Percentiles rank a stretch among this genome's conserved stretches.
phyloP scores from a whole-genome alignment of 1,140 invertebrate species.

The Drosophila cardini region DNA sequence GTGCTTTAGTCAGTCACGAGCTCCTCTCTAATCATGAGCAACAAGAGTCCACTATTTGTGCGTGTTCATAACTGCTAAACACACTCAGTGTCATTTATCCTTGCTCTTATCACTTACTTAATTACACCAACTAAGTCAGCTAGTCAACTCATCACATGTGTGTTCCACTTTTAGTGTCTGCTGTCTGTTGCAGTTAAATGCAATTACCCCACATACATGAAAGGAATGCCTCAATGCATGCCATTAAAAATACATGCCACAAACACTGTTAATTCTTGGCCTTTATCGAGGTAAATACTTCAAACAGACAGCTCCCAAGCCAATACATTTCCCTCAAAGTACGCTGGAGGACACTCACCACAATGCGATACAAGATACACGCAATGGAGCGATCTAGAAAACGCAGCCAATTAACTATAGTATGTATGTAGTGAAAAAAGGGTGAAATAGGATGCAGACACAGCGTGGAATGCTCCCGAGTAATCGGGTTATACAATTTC shows the following conservation, averaged over 20 bases:
- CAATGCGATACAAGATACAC: constrained; percentile 13
- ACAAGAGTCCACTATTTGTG: constrained; percentile 2
- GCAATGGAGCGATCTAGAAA: constrained; percentile 29
- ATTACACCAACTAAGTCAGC: constrained; percentile 36
- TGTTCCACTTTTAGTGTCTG: constrained; percentile 49
- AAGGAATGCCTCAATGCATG: constrained; percentile 30
- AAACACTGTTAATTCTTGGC: constrained; percentile 61
- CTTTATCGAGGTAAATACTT: constrained; percentile 10
- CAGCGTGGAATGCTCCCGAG: constrained; percentile 32
- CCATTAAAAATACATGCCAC: constrained; percentile 44
- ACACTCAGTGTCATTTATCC: constrained; percentile 46
- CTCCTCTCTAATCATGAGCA: background rate
- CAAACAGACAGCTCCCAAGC: constrained; percentile 19
- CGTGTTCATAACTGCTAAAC: constrained; percentile 15
- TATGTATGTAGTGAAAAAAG: constrained; percentile 36
- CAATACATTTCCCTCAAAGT: constrained; percentile 29
- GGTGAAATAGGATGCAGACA: background rate
- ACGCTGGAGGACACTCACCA: background rate
- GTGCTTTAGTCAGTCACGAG: too few species aligned
- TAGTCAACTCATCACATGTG: constrained; percentile 42
- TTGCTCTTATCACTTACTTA: constrained; percentile 41
- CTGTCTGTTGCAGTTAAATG: constrained; percentile 57
- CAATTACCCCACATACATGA: constrained; percentile 65
- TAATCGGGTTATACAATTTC: constrained; percentile 71
- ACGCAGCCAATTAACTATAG: constrained; percentile 55